Evolutionary conservation across 2,888 invertebrate genomes (phyloP), one percentile per base, ranked within the genome.

Genomic region (Coelinius sp.): DNA sequence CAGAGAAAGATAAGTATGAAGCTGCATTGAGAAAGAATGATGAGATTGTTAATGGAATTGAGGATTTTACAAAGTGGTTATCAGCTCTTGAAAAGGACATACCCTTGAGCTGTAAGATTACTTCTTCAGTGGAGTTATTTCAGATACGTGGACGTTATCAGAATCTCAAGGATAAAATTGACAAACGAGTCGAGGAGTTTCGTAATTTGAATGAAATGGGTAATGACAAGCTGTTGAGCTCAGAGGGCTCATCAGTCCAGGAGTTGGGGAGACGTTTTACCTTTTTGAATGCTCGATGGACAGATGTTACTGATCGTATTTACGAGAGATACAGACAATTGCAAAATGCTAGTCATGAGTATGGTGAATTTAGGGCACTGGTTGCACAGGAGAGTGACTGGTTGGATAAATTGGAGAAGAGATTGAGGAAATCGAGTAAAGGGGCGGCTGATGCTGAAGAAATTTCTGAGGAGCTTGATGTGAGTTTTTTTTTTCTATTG

Each of bases 391-490:
- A 94, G 89, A 91, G 90, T 73, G 94, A 94, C 27, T 96, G 95
- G 92, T 89, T 96, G 81, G 94, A 94, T 85, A 92, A 93, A 76
- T 89, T 97, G 81, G 93, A 94, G 85, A 93, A 94, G 71, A 92
- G 94, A 76, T 90, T 97, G 79, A 90, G 90, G 73, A 91, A 92
- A 79, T 92, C 93, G 49, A 92, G 93, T 1, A 90, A 92, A 81
- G 90, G 90, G 84, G 92, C 93, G 73, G 94, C 93, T 35, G 97
- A 97, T 89, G 96, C 97, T 1, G 97, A 97, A 89, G 97, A 97
- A 89, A 93, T 96, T 77, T 94, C 95, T 38, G 97, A 96, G 85
- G 94, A 96, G 84, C 91, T 97, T 49, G 96, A 96, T 88, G 95
- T 95, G 86, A 90, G 91, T 90, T 53, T 74, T 38, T 22, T 64